Percentiles rank a stretch among this genome's conserved stretches.
Evolutionary conservation across 2,797 vertebrate species (phyloP).

Genomic region (Scolopax rusticola): DNA sequence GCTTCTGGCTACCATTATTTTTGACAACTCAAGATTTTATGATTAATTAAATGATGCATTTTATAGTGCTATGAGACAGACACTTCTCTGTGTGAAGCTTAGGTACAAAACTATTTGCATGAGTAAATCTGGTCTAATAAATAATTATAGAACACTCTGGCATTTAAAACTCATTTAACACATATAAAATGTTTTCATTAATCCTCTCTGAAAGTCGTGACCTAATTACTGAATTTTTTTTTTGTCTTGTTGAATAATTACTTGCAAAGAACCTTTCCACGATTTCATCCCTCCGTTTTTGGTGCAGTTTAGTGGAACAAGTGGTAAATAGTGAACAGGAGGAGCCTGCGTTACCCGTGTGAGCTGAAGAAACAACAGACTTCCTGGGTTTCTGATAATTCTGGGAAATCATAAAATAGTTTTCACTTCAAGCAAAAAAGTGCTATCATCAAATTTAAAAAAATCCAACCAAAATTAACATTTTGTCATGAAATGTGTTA

Average conservation of each 20-base stretch:
- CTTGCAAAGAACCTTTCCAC: neutral
- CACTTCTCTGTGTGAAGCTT: neutral
- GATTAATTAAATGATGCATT: neutral
- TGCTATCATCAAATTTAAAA: neutral
- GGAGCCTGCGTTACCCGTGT: fast-evolving
- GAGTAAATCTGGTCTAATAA: neutral
- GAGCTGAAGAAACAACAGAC: neutral
- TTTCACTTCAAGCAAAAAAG: neutral
- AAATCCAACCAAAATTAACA: neutral
- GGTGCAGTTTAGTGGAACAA: neutral
- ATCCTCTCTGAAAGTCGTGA: slow-evolving; percentile 13
- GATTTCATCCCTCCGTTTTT: neutral
- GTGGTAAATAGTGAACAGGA: fast-evolving
- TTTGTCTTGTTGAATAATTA: neutral
- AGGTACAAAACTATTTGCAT: neutral
- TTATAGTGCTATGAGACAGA: neutral
- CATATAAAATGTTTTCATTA: neutral
- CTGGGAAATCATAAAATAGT: neutral
- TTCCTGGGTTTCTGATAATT: neutral
- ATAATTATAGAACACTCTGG: neutral
- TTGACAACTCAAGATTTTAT: neutral
- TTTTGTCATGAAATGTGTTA: neutral
- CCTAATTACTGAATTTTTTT: neutral
- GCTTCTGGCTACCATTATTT: neutral
- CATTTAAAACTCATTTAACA: slow-evolving; percentile 24